phyloP scores from a whole-genome alignment of 2,113 vertebrate genomes.

The Cyprinodon variegatus region DNA sequence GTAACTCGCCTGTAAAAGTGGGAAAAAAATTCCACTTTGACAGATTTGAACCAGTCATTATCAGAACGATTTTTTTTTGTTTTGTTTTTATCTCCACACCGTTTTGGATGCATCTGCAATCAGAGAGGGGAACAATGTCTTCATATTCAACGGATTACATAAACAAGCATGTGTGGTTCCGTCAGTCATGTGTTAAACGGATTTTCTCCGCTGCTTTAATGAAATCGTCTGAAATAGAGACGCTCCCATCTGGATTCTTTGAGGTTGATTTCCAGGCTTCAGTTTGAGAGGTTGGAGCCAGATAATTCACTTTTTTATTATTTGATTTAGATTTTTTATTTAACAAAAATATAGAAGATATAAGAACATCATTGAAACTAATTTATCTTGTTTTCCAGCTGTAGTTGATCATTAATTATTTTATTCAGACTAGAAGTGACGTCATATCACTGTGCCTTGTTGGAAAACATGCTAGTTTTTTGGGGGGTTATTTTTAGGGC shows the following conservation, averaged over 20 bases:
- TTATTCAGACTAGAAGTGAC: too few species aligned
- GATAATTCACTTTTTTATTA: neutral
- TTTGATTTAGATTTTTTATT: neutral
- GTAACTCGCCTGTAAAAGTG: neutral
- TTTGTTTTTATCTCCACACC: constrained; percentile 27
- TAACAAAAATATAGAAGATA: neutral
- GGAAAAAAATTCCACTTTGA: too few species aligned
- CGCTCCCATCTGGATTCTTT: neutral
- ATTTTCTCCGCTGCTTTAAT: constrained; percentile 35
- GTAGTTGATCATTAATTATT: neutral
- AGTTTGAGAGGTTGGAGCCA: neutral
- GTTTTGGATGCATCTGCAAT: constrained; percentile 26
- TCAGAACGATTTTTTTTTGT: constrained; percentile 35
- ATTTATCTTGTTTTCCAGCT: neutral
- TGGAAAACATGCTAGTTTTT: neutral
- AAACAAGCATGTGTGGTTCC: constrained; percentile 5
- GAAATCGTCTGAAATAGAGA: neutral
- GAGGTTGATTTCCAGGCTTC: neutral
- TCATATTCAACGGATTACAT: constrained; percentile 14
- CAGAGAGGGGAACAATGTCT: constrained; percentile 7
- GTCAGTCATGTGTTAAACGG: constrained; percentile 9
- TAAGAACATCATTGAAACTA: neutral
- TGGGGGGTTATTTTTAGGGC: neutral
- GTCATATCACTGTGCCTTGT: too few species aligned
- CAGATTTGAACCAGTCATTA: constrained; percentile 25